Conservation (phyloP, 2,797 vertebrate species). For the Mycteria americana region DNA sequence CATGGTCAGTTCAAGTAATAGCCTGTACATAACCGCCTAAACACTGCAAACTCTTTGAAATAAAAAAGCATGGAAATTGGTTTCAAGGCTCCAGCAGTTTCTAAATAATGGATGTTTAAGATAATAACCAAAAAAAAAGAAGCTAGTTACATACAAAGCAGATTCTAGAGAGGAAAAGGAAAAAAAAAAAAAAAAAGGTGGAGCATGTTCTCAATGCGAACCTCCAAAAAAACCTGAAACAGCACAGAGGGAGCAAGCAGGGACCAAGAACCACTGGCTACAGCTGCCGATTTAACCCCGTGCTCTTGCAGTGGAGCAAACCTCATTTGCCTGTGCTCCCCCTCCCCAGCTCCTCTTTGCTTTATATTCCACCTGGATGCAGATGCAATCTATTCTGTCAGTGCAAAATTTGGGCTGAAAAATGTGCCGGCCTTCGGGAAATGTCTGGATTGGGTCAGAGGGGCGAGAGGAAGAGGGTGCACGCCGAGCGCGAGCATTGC, state of each 20-base stretch:
- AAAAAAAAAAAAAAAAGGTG: background rate
- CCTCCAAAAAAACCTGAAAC: background rate
- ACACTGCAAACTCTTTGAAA: slow-evolving; percentile 61
- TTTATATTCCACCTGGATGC: background rate
- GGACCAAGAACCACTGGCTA: background rate
- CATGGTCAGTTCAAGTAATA: slow-evolving; percentile 5
- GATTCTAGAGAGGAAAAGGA: background rate
- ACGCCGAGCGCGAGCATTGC: fast-evolving
- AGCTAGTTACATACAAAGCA: slow-evolving; percentile 37
- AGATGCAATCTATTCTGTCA: slow-evolving; percentile 30
- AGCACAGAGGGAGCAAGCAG: background rate
- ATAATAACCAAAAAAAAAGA: slow-evolving; percentile 59
- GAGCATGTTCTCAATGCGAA: background rate
- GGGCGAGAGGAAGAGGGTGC: background rate
- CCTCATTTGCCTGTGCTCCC: background rate
- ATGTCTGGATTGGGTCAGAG: background rate
- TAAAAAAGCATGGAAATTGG: slow-evolving; percentile 76
- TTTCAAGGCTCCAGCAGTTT: slow-evolving; percentile 76
- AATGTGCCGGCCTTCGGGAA: slow-evolving; percentile 18
- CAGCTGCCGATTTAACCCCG: background rate
- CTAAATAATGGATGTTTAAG: slow-evolving; percentile 76
- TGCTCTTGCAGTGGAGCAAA: background rate
- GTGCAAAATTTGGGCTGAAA: slow-evolving; percentile 37
- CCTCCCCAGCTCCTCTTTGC: background rate
- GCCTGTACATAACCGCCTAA: slow-evolving; percentile 44